Evolutionary conservation across 1,140 invertebrate genomes (phyloP).

Genomic region (Tetramorium simillimum): DNA sequence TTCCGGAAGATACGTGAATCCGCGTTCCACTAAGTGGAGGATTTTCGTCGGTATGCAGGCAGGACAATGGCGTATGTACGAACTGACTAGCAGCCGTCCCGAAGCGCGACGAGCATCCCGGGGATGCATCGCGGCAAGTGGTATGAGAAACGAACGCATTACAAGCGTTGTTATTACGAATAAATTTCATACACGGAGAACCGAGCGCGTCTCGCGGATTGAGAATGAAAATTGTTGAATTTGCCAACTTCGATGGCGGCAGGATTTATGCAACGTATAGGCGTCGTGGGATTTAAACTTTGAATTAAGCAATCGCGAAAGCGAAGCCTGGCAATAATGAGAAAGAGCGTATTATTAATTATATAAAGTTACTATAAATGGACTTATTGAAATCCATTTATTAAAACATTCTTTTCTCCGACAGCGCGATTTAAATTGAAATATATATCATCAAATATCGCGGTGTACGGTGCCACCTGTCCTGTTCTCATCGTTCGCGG

Average conservation of each 20-base stretch:
- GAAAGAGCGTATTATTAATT: not conserved
- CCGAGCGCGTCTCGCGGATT: not conserved
- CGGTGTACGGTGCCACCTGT: not conserved
- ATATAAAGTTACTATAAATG: not conserved
- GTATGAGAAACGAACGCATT: slow-evolving; percentile 18
- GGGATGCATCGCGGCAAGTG: slow-evolving; percentile 23
- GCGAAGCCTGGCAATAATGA: not conserved
- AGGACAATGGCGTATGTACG: slow-evolving; percentile 38
- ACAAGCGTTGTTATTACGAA: slow-evolving; percentile 11
- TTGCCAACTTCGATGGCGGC: not conserved
- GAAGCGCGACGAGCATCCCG: slow-evolving; percentile 31
- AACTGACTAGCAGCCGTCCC: slow-evolving; percentile 36
- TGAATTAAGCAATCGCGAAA: not conserved
- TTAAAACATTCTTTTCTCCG: not conserved
- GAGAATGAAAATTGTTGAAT: slow-evolving; percentile 8
- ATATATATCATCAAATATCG: not conserved
- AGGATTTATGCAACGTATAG: not conserved
- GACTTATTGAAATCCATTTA: not conserved
- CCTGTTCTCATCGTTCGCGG: not conserved
- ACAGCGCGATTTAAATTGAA: not conserved
- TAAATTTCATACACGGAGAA: slow-evolving; percentile 32
- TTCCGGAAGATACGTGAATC: not conserved
- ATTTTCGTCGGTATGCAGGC: slow-evolving; percentile 43
- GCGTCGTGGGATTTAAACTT: not conserved
- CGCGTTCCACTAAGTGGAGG: slow-evolving; percentile 45